Evolutionary conservation across 1,140 invertebrate genomes (phyloP).

Genomic region (Trichonephila clavata): DNA sequence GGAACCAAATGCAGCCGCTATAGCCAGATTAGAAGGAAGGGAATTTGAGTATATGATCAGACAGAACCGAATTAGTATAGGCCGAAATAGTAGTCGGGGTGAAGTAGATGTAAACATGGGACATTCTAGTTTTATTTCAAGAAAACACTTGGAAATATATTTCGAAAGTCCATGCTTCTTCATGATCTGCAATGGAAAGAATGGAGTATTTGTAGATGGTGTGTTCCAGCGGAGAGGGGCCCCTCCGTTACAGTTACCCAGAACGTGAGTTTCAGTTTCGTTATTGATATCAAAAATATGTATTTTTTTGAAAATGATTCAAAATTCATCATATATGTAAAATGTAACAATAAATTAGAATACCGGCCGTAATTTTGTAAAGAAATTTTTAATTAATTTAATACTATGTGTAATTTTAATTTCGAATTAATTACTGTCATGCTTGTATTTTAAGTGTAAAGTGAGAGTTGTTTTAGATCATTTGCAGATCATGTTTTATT

Average conservation of each 20-base stretch:
- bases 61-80: constrained; percentile 93
- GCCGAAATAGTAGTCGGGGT: constrained; percentile 96
- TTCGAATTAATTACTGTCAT: too few species aligned
- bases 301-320: too few species aligned
- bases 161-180: constrained; percentile 96
- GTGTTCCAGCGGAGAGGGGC: constrained; percentile 96
- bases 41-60: constrained; percentile 97
- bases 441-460: too few species aligned
- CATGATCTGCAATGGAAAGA: constrained; percentile 97
- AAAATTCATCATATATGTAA: too few species aligned
- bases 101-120: constrained; percentile 99
- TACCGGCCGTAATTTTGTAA: too few species aligned
- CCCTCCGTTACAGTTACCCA: constrained; percentile 93
- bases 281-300: not conserved
- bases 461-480: too few species aligned
- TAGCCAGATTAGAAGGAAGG: constrained; percentile 93
- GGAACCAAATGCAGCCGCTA: constrained; percentile 82
- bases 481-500: too few species aligned
- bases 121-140: constrained; percentile 97
- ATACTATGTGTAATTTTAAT: too few species aligned
- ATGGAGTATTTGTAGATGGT: constrained; percentile 98
- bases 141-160: constrained; percentile 95
- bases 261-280: constrained; percentile 87
- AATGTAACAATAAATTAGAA: too few species aligned
- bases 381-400: too few species aligned